Conservation (phyloP, 2,113 vertebrate genomes). For the Variabilichromis moorii region DNA sequence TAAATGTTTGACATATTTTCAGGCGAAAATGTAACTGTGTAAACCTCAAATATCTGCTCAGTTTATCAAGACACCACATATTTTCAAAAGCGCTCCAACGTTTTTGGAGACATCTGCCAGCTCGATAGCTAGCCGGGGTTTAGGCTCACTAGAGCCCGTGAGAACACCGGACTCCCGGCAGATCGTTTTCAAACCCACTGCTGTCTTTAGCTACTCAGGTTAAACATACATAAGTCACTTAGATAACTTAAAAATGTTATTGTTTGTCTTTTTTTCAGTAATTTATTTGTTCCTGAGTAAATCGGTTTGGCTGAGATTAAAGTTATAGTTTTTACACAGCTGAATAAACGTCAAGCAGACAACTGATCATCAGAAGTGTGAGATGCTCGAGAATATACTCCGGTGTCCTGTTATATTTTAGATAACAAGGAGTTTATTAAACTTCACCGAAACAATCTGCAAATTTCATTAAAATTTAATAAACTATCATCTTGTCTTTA, state of each 20-base stretch:
- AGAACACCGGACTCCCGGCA: too few relatives aligned
- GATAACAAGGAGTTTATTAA: too few relatives aligned
- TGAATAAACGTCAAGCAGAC: too few relatives aligned
- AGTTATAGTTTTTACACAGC: too few relatives aligned
- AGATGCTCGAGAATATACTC: rapidly evolving
- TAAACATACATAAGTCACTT: too few relatives aligned
- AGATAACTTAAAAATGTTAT: too few relatives aligned
- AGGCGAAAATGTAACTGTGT: rapidly evolving
- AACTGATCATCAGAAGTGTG: too few relatives aligned
- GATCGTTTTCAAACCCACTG: rapidly evolving
- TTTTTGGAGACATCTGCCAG: rapidly evolving
- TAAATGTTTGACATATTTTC: not conserved
- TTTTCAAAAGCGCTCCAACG: rapidly evolving
- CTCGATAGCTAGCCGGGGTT: too few relatives aligned
- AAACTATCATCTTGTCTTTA: not conserved
- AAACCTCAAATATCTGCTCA: not conserved
- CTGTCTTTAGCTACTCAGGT: rapidly evolving
- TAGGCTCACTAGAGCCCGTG: too few relatives aligned
- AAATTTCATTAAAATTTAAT: not conserved
- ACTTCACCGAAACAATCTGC: too few relatives aligned
- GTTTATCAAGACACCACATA: not conserved
- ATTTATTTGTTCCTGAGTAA: too few relatives aligned
- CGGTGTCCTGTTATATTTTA: rapidly evolving
- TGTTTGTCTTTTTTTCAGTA: rapidly evolving
- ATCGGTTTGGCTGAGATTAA: too few relatives aligned